Evolutionary conservation across 2,888 invertebrate species (phyloP).

Genomic region (Tetrapedia diversipes): DNA sequence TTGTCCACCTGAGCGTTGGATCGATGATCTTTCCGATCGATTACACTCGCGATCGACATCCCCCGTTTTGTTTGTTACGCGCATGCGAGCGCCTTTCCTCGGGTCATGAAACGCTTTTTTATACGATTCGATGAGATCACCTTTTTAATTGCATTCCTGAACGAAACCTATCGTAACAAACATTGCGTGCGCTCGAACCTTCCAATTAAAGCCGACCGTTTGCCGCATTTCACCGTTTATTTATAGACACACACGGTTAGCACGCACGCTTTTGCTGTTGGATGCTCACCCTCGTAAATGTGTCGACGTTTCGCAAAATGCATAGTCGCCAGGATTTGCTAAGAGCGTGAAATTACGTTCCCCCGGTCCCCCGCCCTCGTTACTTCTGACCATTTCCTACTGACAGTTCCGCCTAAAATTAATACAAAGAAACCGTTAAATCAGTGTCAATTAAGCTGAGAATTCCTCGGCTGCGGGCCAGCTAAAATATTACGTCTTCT

Average conservation of each 20-base stretch:
- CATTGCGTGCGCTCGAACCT: conserved; percentile 74
- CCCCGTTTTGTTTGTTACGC: neutral
- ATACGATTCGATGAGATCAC: conserved; percentile 66
- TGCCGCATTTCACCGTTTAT: conserved; percentile 77
- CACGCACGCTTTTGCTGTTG: conserved; percentile 71
- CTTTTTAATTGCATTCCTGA: conserved; percentile 75
- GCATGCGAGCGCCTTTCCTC: conserved; percentile 26
- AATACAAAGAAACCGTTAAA: conserved; percentile 60
- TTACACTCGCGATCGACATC: conserved; percentile 27
- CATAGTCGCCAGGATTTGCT: conserved; percentile 69
- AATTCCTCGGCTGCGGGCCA: neutral
- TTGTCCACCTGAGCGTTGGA: too few species aligned
- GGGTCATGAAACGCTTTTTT: conserved; percentile 40
- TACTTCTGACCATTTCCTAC: conserved; percentile 51
- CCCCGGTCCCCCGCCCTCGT: conserved; percentile 50
- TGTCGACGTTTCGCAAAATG: conserved; percentile 72
- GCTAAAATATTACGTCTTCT: neutral
- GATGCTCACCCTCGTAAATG: conserved; percentile 72
- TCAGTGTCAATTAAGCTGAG: conserved; percentile 65
- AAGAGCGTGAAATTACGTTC: conserved; percentile 65
- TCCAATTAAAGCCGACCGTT: conserved; percentile 77
- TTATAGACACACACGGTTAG: conserved; percentile 76
- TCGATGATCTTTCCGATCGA: neutral
- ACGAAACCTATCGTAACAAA: conserved; percentile 73
- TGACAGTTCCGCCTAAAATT: conserved; percentile 65